A percentile compares a stretch with the other conserved stretches of the same genome.
Evolutionary conservation across 2,888 invertebrate species (phyloP).

Genomic region (Ormia ochracea): DNA sequence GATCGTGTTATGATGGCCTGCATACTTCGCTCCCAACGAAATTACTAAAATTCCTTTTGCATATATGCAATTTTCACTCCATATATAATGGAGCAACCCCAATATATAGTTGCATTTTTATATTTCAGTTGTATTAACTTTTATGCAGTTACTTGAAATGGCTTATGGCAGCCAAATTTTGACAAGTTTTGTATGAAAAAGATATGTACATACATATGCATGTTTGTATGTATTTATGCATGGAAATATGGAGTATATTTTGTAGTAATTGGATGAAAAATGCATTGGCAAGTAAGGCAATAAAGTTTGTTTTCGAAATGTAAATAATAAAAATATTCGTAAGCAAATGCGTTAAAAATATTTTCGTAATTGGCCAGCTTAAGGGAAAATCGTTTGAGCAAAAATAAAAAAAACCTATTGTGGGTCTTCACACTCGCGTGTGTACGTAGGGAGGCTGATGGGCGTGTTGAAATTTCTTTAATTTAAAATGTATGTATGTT

Average conservation of each 20-base stretch:
- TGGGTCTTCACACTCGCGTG: too few relatives aligned
- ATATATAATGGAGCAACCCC: not conserved
- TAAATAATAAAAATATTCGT: not conserved
- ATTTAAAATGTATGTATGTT: too few relatives aligned
- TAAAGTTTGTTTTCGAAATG: not conserved
- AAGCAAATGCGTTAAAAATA: too few relatives aligned
- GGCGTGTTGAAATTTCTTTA: too few relatives aligned
- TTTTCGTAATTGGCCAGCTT: too few relatives aligned
- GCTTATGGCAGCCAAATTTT: slow-evolving; percentile 41
- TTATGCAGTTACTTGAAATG: slow-evolving; percentile 31
- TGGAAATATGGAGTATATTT: slow-evolving; percentile 14
- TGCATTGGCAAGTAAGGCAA: not conserved
- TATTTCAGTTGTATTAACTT: not conserved
- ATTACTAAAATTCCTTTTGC: too few relatives aligned
- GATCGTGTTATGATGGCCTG: too few relatives aligned
- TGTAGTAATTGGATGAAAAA: slow-evolving; percentile 7
- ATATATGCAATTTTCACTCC: not conserved
- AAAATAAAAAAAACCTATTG: too few relatives aligned
- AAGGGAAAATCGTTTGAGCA: too few relatives aligned
- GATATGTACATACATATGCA: not conserved
- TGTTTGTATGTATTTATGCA: not conserved
- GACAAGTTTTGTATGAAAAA: slow-evolving; percentile 23
- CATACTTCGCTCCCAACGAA: too few relatives aligned
- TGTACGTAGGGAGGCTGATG: too few relatives aligned
- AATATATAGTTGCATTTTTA: not conserved